These are phyloP conservation scores for Paramuricea clavata DNA, from an alignment of 92 coral and sea anemone species.

Conservation along the genomic window DNA sequence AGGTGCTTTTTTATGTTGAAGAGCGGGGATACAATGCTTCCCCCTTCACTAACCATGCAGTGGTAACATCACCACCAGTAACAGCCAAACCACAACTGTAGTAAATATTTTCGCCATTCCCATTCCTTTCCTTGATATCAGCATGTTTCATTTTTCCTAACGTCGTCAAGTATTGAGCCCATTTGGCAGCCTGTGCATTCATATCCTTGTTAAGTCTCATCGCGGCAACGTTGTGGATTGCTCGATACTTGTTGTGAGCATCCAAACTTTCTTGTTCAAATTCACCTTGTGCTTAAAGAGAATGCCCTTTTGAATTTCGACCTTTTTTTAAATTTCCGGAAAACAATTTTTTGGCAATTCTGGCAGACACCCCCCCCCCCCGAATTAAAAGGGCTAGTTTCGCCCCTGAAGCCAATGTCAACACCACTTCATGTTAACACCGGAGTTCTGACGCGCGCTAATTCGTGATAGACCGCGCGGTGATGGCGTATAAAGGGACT, in stretches of 20 bases:
- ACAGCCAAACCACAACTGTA: slow-evolving; percentile 20
- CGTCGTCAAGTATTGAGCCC: slow-evolving; percentile 29
- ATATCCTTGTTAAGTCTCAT: slow-evolving; percentile 29
- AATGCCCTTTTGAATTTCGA: no score
- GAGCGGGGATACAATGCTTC: not conserved
- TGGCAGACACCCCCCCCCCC: no score
- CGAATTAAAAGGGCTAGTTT: no score
- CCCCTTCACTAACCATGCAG: slow-evolving; percentile 42
- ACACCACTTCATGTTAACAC: no score
- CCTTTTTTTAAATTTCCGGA: no score
- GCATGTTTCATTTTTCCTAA: slow-evolving; percentile 30
- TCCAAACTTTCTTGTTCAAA: slow-evolving; percentile 56
- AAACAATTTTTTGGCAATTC: no score
- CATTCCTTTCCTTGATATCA: slow-evolving; percentile 18
- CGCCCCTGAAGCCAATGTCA: no score
- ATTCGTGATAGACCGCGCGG: no score
- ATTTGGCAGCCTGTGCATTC: slow-evolving; percentile 11
- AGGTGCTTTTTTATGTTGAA: no score
- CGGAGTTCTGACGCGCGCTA: no score
- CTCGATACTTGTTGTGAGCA: slow-evolving; percentile 42
- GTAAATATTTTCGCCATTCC: slow-evolving; percentile 42
- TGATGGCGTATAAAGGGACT: no score
- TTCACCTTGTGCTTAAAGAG: slow-evolving; percentile 65
- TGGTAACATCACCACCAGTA: slow-evolving; percentile 8
- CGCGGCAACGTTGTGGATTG: slow-evolving; percentile 5